Conservation (phyloP, 2,888 invertebrate species). For the Callosobruchus maculatus region DNA sequence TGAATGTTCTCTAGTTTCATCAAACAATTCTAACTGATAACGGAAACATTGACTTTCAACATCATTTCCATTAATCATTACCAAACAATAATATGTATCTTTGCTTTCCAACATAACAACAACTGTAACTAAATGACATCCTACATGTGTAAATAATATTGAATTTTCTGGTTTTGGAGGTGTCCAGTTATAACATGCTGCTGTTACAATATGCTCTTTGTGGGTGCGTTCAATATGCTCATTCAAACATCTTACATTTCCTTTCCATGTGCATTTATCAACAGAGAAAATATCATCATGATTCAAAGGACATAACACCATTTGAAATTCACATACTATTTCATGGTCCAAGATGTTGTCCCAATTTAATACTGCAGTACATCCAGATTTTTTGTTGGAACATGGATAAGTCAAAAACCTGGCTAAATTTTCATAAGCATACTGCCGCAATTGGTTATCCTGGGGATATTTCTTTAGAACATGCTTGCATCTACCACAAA, state of each 20-base stretch:
- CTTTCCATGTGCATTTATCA: conserved; percentile 19
- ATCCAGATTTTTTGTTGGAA: conserved; percentile 23
- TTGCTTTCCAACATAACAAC: conserved; percentile 16
- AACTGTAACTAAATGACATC: conserved; percentile 10
- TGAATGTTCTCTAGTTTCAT: conserved; percentile 23
- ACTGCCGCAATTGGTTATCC: conserved; percentile 12
- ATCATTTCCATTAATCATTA: conserved; percentile 23
- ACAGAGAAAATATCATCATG: conserved; percentile 15
- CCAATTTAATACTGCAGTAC: conserved; percentile 18
- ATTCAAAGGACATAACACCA: conserved; percentile 20
- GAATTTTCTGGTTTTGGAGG: conserved; percentile 6
- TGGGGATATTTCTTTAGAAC: conserved; percentile 5
- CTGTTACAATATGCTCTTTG: conserved; percentile 13
- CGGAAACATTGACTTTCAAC: conserved; percentile 24
- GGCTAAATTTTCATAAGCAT: conserved; percentile 23
- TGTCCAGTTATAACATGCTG: conserved; percentile 19
- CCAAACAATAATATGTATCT: conserved; percentile 17
- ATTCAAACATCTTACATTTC: conserved; percentile 15
- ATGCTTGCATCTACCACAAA: conserved; percentile 24
- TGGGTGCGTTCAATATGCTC: conserved; percentile 23
- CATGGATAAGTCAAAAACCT: conserved; percentile 26
- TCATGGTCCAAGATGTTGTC: conserved; percentile 23
- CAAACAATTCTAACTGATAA: conserved; percentile 26
- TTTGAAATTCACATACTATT: conserved; percentile 20
- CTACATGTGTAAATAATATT: conserved; percentile 21